Percentiles rank a stretch among this genome's conserved stretches.
Conservation (phyloP, 1,140 invertebrate genomes). For the Tetragnatha versicolor region DNA sequence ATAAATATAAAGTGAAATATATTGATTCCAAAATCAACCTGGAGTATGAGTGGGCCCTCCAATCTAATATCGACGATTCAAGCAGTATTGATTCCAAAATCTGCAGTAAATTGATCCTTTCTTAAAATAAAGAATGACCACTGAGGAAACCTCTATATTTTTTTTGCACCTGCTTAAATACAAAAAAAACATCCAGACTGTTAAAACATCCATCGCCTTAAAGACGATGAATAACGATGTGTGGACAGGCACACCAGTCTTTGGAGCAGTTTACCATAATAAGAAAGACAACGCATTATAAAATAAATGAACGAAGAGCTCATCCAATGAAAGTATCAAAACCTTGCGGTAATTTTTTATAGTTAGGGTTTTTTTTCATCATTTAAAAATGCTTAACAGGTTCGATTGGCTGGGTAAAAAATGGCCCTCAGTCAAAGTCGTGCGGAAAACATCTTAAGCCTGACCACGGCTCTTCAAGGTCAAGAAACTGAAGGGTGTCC, state of each 20-base stretch:
- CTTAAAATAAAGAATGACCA: no score
- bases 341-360: constrained; percentile 23
- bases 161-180: no score
- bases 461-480: constrained; percentile 14
- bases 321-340: background rate
- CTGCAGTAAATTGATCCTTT: no score
- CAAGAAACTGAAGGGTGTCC: constrained; percentile 23
- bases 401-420: constrained; percentile 1
- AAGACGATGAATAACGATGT: constrained; percentile 26
- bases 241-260: constrained; percentile 17
- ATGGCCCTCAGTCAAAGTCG: constrained; percentile 3
- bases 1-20: no score
- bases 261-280: constrained; percentile 31
- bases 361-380: constrained; percentile 42
- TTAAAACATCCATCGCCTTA: background rate
- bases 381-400: constrained; percentile 44
- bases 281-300: constrained; percentile 2
- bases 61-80: no score
- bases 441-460: constrained; percentile 23
- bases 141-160: no score
- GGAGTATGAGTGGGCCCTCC: no score
- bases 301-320: constrained; percentile 13
- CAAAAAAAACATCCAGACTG: no score
- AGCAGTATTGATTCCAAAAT: no score
- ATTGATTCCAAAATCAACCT: no score